A percentile compares a stretch with the other conserved stretches of the same genome.
These are phyloP conservation scores for Plecturocebus donacophilus DNA, from an alignment of 2,113 vertebrate species.

Conservation along the genomic window DNA sequence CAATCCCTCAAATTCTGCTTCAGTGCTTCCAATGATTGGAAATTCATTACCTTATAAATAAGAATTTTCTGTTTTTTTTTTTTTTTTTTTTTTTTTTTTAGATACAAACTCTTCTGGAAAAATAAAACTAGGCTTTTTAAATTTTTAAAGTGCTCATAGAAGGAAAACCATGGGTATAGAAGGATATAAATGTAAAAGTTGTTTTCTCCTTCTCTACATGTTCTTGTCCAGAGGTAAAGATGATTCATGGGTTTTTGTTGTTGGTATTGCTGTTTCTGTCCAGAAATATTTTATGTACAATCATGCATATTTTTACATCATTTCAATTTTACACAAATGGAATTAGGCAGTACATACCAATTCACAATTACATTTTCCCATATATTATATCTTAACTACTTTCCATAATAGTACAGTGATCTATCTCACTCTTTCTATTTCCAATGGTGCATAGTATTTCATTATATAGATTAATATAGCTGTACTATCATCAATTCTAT, in stretches of 20 bases:
- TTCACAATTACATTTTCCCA: neutral
- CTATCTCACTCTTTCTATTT: neutral
- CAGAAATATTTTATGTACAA: neutral
- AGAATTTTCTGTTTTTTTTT: neutral
- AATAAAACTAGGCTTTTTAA: constrained; percentile 6
- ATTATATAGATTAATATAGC: neutral
- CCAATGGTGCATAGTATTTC: neutral
- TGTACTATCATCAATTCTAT: neutral
- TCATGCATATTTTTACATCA: neutral
- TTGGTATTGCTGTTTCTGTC: neutral
- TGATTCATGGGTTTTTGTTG: neutral
- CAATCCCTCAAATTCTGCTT: constrained; percentile 16
- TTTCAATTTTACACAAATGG: neutral
- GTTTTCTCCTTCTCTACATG: neutral
- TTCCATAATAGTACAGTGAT: neutral
- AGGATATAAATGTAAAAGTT: neutral
- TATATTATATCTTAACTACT: neutral
- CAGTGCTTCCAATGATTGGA: neutral
- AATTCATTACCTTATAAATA: constrained; percentile 18
- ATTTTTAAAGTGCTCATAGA: neutral
- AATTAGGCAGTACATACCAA: neutral
- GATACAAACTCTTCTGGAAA: constrained; percentile 20
- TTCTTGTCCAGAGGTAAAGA: neutral
- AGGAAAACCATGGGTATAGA: neutral
- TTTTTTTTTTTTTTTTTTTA: neutral